Conservation (phyloP, 2,888 invertebrate species). For the Epinotia bilunana region DNA sequence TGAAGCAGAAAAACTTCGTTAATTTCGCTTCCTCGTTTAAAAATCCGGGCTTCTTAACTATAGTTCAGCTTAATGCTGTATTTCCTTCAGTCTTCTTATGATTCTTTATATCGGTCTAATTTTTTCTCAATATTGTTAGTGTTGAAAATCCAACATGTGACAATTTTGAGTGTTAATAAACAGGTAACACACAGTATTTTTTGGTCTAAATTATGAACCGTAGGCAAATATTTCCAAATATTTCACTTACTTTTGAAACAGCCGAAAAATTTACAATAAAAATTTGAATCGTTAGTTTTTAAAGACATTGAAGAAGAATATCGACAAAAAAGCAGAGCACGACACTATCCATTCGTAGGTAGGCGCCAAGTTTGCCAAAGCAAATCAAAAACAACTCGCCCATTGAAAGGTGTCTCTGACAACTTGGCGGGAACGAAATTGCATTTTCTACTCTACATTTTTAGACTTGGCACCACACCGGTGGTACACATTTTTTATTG, state of each 20-base stretch:
- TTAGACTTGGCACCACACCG: conserved; percentile 64
- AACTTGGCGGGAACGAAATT: conserved; percentile 52
- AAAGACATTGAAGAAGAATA: background rate
- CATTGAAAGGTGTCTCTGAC: conserved; percentile 68
- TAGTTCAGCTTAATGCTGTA: no score
- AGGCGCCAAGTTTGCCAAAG: conserved; percentile 76
- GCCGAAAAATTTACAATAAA: background rate
- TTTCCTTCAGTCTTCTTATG: no score
- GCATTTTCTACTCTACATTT: conserved; percentile 60
- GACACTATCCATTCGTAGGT: conserved; percentile 45
- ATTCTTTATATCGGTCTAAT: no score
- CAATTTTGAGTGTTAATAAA: no score
- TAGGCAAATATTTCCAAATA: background rate
- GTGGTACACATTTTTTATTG: conserved; percentile 33
- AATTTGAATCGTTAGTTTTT: background rate
- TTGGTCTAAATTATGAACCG: no score
- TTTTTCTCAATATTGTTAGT: no score
- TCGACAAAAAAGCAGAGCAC: conserved; percentile 18
- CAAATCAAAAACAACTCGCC: conserved; percentile 60
- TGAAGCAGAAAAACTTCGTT: no score
- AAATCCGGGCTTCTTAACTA: no score
- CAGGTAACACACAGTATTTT: no score
- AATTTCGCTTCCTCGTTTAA: no score
- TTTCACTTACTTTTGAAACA: background rate
- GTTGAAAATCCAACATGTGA: no score